Percentiles rank a stretch among this genome's conserved stretches.
phyloP scores from a whole-genome alignment of 1,140 invertebrate genomes.

The Drosophila orosa region DNA sequence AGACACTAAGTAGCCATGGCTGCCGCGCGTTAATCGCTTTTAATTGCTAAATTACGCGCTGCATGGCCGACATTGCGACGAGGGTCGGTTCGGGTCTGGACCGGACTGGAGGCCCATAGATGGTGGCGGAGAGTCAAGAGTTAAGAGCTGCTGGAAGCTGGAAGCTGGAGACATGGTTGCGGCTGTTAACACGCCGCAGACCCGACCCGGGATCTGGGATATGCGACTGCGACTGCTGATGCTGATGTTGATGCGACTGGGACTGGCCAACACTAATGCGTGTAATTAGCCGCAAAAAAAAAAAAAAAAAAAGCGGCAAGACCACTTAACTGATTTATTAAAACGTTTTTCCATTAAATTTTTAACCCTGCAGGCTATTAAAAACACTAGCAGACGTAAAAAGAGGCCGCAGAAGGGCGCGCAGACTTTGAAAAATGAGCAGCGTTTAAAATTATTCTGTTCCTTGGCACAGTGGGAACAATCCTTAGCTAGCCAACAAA shows the following conservation, averaged over 20 bases:
- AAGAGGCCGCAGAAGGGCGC: slow-evolving; percentile 67
- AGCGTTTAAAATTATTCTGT: slow-evolving; percentile 73
- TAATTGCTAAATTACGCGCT: slow-evolving; percentile 82
- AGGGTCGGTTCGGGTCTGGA: slow-evolving; percentile 23
- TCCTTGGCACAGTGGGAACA: slow-evolving; percentile 40
- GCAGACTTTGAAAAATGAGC: slow-evolving; percentile 74
- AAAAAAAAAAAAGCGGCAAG: slow-evolving; percentile 81
- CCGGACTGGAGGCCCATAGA: background rate
- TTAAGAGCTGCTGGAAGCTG: slow-evolving; percentile 27
- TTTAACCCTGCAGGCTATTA: slow-evolving; percentile 82
- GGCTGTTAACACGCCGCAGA: slow-evolving; percentile 57
- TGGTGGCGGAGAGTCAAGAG: slow-evolving; percentile 9
- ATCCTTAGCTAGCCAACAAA: background rate
- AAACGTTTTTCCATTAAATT: slow-evolving; percentile 83
- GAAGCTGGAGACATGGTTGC: slow-evolving; percentile 39
- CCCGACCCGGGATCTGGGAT: slow-evolving; percentile 28
- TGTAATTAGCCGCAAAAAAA: slow-evolving; percentile 83
- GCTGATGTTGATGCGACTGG: slow-evolving; percentile 11
- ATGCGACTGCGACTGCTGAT: background rate
- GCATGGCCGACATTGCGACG: slow-evolving; percentile 61
- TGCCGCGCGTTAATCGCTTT: slow-evolving; percentile 77
- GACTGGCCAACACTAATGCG: slow-evolving; percentile 76
- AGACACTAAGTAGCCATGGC: slow-evolving; percentile 66
- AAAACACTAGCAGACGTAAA: slow-evolving; percentile 63
- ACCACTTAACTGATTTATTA: slow-evolving; percentile 83